A percentile compares a stretch with the other conserved stretches of the same genome.
Conservation (phyloP, 2,888 invertebrate genomes). For the Lepidochrysops patricia region DNA sequence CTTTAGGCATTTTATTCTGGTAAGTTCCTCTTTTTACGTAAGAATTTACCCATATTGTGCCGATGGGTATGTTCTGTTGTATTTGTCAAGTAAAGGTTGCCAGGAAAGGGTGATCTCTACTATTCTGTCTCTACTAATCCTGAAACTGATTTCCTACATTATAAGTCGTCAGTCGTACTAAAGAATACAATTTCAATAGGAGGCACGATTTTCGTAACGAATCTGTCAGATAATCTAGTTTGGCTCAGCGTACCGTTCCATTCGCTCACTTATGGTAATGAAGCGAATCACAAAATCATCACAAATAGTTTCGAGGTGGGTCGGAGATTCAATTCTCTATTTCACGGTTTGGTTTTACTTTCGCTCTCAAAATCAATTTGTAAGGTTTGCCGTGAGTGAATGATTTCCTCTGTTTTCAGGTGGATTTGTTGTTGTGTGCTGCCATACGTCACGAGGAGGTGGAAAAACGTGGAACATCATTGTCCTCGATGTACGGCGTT, state of each 20-base stretch:
- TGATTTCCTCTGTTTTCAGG: slow-evolving; percentile 34
- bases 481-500: slow-evolving; percentile 54
- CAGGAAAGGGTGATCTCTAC: no score
- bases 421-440: slow-evolving; percentile 63
- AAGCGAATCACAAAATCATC: no score
- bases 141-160: no score
- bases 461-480: slow-evolving; percentile 64
- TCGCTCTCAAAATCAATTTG: not conserved
- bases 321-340: not conserved
- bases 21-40: slow-evolving; percentile 28
- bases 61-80: no score
- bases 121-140: no score
- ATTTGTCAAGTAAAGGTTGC: no score
- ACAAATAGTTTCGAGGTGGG: no score
- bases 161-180: no score
- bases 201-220: no score
- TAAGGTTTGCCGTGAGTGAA: not conserved
- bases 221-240: no score
- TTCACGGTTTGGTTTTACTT: not conserved
- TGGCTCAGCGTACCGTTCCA: no score
- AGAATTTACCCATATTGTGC: not conserved
- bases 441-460: slow-evolving; percentile 52
- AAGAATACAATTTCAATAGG: not conserved
- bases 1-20: slow-evolving; percentile 61
- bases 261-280: no score